These are phyloP conservation scores for Leucophenga varia DNA, from an alignment of 1,140 invertebrate species.

Conservation along the genomic window DNA sequence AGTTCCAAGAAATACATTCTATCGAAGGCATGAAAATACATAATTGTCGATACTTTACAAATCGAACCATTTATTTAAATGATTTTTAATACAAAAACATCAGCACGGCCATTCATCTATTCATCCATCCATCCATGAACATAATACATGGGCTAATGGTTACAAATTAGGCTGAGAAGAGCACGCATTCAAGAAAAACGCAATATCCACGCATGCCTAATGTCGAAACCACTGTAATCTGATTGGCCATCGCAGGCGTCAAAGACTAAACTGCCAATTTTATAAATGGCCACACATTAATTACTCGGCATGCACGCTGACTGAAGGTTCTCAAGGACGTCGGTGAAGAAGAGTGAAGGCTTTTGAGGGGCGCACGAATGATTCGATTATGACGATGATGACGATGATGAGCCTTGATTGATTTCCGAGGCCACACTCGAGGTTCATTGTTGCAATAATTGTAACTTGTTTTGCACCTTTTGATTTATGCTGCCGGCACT, in stretches of 20 bases:
- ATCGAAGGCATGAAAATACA: no score
- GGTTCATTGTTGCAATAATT: conserved; percentile 43
- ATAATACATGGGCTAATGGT: conserved; percentile 53
- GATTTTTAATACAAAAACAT: conserved; percentile 49
- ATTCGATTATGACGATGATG: no score
- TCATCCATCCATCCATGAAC: conserved; percentile 25
- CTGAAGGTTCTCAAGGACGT: conserved; percentile 5
- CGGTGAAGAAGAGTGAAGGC: conserved; percentile 9
- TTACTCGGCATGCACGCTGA: conserved; percentile 38
- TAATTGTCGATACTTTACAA: no score
- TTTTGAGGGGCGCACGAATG: no score
- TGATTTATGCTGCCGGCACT: conserved; percentile 41
- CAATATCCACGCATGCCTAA: background rate
- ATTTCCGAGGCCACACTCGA: conserved; percentile 52
- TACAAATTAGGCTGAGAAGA: conserved; percentile 51
- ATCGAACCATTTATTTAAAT: conserved; percentile 43
- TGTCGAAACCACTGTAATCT: conserved; percentile 14
- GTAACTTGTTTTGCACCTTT: conserved; percentile 26
- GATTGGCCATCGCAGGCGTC: conserved; percentile 39
- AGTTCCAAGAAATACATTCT: no score
- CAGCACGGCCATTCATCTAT: conserved; percentile 24
- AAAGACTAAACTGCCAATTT: conserved; percentile 52
- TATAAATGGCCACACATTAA: conserved; percentile 55
- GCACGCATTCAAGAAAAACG: conserved; percentile 24
- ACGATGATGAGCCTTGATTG: conserved; percentile 55